phyloP scores from a whole-genome alignment of 2,113 vertebrate species.

The Helogale parvula region DNA sequence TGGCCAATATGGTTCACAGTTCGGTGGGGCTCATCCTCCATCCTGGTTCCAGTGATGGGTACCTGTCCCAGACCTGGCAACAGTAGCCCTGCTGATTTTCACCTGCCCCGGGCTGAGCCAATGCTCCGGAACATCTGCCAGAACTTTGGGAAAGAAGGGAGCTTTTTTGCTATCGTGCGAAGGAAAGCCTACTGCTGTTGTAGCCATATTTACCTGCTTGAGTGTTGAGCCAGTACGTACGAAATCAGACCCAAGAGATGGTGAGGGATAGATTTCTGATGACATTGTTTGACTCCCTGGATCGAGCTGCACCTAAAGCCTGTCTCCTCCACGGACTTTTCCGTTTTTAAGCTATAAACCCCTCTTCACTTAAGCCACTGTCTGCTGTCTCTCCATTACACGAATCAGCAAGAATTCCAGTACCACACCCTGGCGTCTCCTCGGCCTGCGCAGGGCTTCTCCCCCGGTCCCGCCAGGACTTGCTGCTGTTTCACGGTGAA shows the following conservation, averaged over 20 bases:
- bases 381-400: too few species aligned
- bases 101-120: not conserved
- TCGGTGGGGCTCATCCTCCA: not conserved
- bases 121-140: not conserved
- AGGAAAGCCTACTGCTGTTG: not conserved
- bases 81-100: not conserved
- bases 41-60: not conserved
- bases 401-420: too few species aligned
- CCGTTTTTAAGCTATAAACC: not conserved
- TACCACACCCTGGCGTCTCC: too few species aligned
- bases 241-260: not conserved
- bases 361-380: too few species aligned
- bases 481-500: too few species aligned
- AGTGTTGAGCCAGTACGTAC: not conserved
- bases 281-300: not conserved
- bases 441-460: too few species aligned
- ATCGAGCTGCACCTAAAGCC: not conserved
- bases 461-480: too few species aligned
- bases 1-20: accelerated
- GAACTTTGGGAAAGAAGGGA: not conserved
- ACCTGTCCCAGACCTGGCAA: not conserved
- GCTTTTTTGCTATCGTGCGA: not conserved
- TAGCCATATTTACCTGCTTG: not conserved
- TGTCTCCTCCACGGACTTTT: not conserved
- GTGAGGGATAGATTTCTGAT: too few species aligned